Evolutionary conservation across 2,888 invertebrate genomes (phyloP).

Genomic region (Enchytraeus crypticus): DNA sequence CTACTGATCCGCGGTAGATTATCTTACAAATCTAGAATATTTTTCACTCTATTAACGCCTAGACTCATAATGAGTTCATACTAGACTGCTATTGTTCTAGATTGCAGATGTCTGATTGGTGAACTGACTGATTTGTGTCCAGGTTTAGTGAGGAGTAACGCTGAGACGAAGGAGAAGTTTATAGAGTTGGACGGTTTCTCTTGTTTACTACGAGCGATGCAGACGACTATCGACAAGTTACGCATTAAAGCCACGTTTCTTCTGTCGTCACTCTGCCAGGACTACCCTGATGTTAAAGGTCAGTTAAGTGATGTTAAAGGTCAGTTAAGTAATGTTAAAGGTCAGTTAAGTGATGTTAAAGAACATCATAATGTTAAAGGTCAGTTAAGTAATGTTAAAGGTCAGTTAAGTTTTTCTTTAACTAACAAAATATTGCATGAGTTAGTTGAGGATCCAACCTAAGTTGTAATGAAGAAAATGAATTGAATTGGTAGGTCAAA

Average conservation of each 20-base stretch:
- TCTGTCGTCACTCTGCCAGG: slow-evolving; percentile 56
- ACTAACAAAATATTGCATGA: neutral
- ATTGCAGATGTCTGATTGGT: no score
- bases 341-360: slow-evolving; percentile 53
- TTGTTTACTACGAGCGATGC: slow-evolving; percentile 57
- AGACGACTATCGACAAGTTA: slow-evolving; percentile 55
- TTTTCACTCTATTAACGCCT: no score
- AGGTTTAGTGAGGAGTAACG: slow-evolving; percentile 62
- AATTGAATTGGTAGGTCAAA: no score
- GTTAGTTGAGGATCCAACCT: no score
- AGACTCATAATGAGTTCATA: no score
- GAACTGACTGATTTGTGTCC: slow-evolving; percentile 19
- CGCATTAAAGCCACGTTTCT: slow-evolving; percentile 68
- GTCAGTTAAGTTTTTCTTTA: neutral
- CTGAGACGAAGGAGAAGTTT: slow-evolving; percentile 58
- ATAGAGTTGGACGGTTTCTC: slow-evolving; percentile 60
- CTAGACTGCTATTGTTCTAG: no score
- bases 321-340: slow-evolving; percentile 53
- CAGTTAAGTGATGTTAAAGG: slow-evolving; percentile 53
- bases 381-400: neutral
- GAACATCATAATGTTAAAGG: slow-evolving; percentile 47
- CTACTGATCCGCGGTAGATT: no score
- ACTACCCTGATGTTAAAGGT: slow-evolving; percentile 57
- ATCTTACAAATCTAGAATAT: no score
- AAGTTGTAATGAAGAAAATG: no score